A percentile compares a stretch with the other conserved stretches of the same genome.
phyloP scores from a whole-genome alignment of 2,113 vertebrate genomes.

The Prunella fulvescens region DNA sequence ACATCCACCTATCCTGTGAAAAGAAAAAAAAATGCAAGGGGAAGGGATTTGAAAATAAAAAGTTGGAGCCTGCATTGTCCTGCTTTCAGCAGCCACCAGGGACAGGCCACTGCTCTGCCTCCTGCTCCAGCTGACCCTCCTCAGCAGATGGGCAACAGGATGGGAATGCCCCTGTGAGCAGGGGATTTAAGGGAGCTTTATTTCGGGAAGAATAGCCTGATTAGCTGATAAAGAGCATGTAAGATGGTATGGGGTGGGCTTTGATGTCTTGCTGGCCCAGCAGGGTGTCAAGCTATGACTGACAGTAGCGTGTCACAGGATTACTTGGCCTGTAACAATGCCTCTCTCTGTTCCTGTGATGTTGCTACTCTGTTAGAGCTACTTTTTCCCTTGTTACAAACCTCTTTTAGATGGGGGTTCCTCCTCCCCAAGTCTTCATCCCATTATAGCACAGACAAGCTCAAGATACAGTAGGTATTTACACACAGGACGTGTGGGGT shows the following conservation, averaged over 20 bases:
- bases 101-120: slow-evolving; percentile 61
- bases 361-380: slow-evolving; percentile 63
- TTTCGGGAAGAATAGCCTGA: slow-evolving; percentile 79
- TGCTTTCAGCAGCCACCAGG: slow-evolving; percentile 68
- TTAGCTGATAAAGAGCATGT: slow-evolving; percentile 79
- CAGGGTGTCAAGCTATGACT: slow-evolving; percentile 69
- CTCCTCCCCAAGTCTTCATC: slow-evolving; percentile 17
- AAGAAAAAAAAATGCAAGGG: neutral
- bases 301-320: slow-evolving; percentile 78
- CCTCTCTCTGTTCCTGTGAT: slow-evolving; percentile 65
- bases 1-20: neutral
- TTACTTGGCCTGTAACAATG: slow-evolving; percentile 70
- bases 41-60: slow-evolving; percentile 29
- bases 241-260: slow-evolving; percentile 77
- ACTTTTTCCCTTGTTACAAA: slow-evolving; percentile 37
- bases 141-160: slow-evolving; percentile 81
- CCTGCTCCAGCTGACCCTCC: slow-evolving; percentile 69
- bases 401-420: slow-evolving; percentile 45
- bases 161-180: slow-evolving; percentile 70
- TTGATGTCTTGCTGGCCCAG: slow-evolving; percentile 76
- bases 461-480: slow-evolving; percentile 19
- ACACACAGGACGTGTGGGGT: neutral
- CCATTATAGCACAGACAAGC: slow-evolving; percentile 35
- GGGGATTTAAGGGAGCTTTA: slow-evolving; percentile 80
- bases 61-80: slow-evolving; percentile 59